Evolutionary conservation across 2,888 invertebrate genomes (phyloP).

Genomic region (Athalia rosae): DNA sequence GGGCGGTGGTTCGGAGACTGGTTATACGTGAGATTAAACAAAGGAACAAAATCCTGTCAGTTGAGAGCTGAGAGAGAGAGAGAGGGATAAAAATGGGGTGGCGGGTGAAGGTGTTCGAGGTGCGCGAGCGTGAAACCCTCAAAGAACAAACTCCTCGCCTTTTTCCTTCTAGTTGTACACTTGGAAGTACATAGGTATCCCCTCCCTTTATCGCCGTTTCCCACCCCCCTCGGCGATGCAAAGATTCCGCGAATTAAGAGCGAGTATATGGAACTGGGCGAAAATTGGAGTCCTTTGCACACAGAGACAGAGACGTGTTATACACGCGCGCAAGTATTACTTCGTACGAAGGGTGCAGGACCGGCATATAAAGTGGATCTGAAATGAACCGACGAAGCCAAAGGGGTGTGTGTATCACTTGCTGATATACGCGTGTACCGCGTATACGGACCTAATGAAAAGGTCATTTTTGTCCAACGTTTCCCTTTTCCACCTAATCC

Average conservation of each 20-base stretch:
- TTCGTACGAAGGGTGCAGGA: slow-evolving; percentile 44
- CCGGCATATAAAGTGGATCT: slow-evolving; percentile 72
- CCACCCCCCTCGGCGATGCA: slow-evolving; percentile 4
- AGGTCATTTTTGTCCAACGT: slow-evolving; percentile 14
- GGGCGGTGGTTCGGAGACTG: slow-evolving; percentile 45
- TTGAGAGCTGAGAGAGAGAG: neutral
- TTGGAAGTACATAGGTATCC: slow-evolving; percentile 29
- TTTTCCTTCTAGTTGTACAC: slow-evolving; percentile 14
- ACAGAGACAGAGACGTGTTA: neutral
- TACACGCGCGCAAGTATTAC: neutral
- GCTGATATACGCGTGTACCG: slow-evolving; percentile 9
- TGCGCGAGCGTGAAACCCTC: neutral
- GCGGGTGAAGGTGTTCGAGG: slow-evolving; percentile 3
- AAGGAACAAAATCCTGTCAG: slow-evolving; percentile 55
- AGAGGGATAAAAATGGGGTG: neutral
- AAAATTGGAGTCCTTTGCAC: slow-evolving; percentile 1
- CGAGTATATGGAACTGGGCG: slow-evolving; percentile 12
- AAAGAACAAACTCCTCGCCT: slow-evolving; percentile 10
- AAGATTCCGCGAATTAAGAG: neutral
- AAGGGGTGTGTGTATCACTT: neutral
- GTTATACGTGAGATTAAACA: slow-evolving; percentile 62
- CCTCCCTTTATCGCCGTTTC: neutral
- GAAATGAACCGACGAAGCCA: slow-evolving; percentile 61
- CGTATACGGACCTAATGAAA: slow-evolving; percentile 13
- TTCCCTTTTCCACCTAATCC: neutral